phyloP scores from a whole-genome alignment of 2,888 invertebrate species.

The Rutpela maculata region DNA sequence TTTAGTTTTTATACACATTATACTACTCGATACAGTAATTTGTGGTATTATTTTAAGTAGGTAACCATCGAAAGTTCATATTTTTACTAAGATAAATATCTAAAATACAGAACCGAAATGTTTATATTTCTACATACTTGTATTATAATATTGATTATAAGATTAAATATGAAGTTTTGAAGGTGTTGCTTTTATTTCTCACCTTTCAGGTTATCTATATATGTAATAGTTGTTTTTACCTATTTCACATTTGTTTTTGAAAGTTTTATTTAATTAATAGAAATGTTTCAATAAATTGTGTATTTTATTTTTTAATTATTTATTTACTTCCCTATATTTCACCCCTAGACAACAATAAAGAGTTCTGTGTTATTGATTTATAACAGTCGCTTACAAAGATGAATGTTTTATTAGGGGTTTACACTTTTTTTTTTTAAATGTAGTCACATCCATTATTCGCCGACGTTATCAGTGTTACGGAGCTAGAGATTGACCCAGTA shows the following conservation, averaged over 20 bases:
- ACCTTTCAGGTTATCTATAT: slow-evolving; percentile 64
- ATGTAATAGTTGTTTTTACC: slow-evolving; percentile 68
- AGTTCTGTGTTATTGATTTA: no score
- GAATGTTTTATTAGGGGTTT: no score
- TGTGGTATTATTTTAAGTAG: slow-evolving; percentile 58
- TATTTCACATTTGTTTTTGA: slow-evolving; percentile 69
- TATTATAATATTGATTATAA: slow-evolving; percentile 38
- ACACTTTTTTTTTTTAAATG: no score
- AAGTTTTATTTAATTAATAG: slow-evolving; percentile 71
- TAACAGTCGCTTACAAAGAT: no score
- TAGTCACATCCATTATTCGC: no score
- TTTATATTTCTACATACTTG: slow-evolving; percentile 35
- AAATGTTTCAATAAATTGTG: slow-evolving; percentile 68
- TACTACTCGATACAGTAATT: slow-evolving; percentile 47
- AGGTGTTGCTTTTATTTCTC: slow-evolving; percentile 62
- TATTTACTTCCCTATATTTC: slow-evolving; percentile 13
- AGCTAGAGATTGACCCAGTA: no score
- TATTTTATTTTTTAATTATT: slow-evolving; percentile 40
- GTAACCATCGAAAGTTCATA: slow-evolving; percentile 40
- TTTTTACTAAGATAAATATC: slow-evolving; percentile 29
- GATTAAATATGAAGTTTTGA: slow-evolving; percentile 43
- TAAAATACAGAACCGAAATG: slow-evolving; percentile 28
- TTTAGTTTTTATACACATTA: slow-evolving; percentile 50
- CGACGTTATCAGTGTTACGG: no score
- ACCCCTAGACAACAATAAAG: no score